Evolutionary conservation across 2,113 vertebrate species (phyloP).

Genomic region (Ceuthmochares aereus): DNA sequence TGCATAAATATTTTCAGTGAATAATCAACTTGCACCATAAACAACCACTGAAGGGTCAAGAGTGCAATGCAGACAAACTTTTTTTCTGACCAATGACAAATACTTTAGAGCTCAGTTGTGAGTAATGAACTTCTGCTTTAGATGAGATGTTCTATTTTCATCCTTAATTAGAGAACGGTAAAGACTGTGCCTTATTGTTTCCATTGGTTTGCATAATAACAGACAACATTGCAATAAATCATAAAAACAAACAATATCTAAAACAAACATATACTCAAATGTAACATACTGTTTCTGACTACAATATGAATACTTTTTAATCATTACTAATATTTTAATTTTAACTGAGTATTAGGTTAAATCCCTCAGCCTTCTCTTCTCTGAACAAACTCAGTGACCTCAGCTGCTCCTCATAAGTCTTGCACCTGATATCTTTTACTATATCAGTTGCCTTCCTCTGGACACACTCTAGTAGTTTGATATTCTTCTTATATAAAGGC

Average conservation of each 20-base stretch:
- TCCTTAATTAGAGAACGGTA: not conserved
- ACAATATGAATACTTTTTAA: not conserved
- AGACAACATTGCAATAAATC: not conserved
- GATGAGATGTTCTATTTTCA: not conserved
- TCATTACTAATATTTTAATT: not conserved
- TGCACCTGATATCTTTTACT: no score
- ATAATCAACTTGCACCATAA: not conserved
- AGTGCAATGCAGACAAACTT: not conserved
- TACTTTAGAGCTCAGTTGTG: not conserved
- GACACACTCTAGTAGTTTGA: no score
- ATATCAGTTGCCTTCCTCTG: no score
- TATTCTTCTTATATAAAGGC: no score
- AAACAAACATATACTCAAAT: not conserved
- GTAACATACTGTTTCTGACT: not conserved
- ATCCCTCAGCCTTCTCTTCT: not conserved
- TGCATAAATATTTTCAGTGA: constrained; percentile 25
- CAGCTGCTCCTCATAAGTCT: no score
- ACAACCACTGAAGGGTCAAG: not conserved
- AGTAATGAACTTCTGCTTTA: not conserved
- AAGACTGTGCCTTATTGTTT: not conserved
- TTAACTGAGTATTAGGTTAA: not conserved
- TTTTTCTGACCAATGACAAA: not conserved
- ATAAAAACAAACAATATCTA: not conserved
- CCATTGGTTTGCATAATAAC: not conserved
- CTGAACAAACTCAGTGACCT: no score